phyloP scores from a whole-genome alignment of 2,797 vertebrate genomes.

The Etheostoma nigrum region DNA sequence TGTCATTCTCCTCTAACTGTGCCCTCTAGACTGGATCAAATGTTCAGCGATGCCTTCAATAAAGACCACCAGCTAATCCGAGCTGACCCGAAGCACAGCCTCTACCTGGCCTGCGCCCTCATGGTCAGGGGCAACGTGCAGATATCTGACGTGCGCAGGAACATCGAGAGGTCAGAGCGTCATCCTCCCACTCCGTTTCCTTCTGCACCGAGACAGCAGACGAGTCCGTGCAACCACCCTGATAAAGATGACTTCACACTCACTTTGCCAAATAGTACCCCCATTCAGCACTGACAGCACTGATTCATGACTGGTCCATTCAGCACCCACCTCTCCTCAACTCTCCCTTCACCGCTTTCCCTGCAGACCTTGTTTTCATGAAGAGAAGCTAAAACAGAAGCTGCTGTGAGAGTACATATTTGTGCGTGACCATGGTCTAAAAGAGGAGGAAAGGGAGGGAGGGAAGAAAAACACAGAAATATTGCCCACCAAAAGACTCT shows the following conservation, averaged over 20 bases:
- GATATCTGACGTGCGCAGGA: conserved; percentile 95
- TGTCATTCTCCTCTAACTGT: neutral
- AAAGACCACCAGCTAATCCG: conserved; percentile 95
- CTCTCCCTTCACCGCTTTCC: neutral
- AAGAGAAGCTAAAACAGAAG: conserved; percentile 47
- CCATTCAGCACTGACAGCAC: conserved; percentile 55
- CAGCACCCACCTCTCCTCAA: conserved; percentile 20
- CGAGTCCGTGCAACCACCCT: neutral
- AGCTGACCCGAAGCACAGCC: conserved; percentile 90
- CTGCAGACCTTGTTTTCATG: conserved; percentile 36
- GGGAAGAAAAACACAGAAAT: conserved; percentile 1
- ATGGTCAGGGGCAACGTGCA: conserved; percentile 94
- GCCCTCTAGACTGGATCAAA: conserved; percentile 91
- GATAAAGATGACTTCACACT: conserved; percentile 38
- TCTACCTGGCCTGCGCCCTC: conserved; percentile 95
- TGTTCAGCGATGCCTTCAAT: conserved; percentile 97
- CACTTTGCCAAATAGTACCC: conserved; percentile 28
- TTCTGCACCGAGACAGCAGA: neutral
- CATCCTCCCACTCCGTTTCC: neutral
- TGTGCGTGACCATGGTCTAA: conserved; percentile 30
- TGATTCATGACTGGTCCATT: conserved; percentile 60
- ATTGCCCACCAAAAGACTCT: neutral
- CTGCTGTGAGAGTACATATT: conserved; percentile 43
- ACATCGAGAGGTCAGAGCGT: conserved; percentile 92
- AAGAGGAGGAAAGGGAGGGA: conserved; percentile 4